A percentile compares a stretch with the other conserved stretches of the same genome.
These are phyloP conservation scores for Haliclona indistincta DNA, from an alignment of 37 sponge, comb jelly and placozoan species.

Conservation along the genomic window DNA sequence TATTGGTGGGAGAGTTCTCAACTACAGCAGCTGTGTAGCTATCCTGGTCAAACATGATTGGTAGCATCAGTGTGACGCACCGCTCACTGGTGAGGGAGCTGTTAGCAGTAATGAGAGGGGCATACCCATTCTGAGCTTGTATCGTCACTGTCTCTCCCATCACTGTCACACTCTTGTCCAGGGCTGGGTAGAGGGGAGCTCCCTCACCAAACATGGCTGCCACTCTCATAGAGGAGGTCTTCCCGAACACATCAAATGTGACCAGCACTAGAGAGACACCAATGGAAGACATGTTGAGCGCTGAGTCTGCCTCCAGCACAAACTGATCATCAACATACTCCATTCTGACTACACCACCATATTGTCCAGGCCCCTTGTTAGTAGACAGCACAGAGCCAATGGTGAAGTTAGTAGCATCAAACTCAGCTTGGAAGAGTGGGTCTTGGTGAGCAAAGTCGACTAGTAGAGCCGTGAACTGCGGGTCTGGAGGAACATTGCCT, in stretches of 20 bases:
- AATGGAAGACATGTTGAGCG: slow-evolving; percentile 20
- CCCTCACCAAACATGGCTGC: slow-evolving; percentile 46
- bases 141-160: slow-evolving; percentile 5
- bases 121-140: slow-evolving; percentile 42
- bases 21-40: slow-evolving; percentile 27
- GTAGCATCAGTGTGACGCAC: slow-evolving; percentile 16
- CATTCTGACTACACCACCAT: slow-evolving; percentile 63
- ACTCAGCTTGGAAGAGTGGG: slow-evolving; percentile 44
- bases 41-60: slow-evolving; percentile 26
- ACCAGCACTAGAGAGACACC: slow-evolving; percentile 74
- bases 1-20: slow-evolving; percentile 41
- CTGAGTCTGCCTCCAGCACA: slow-evolving; percentile 20
- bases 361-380: slow-evolving; percentile 18
- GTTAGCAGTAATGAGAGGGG: slow-evolving; percentile 41
- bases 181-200: slow-evolving; percentile 14
- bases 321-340: slow-evolving; percentile 44
- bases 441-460: slow-evolving; percentile 51
- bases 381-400: slow-evolving; percentile 6
- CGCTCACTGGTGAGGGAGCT: slow-evolving; percentile 22
- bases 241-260: slow-evolving; percentile 33
- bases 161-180: slow-evolving; percentile 20
- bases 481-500: slow-evolving; percentile 15
- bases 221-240: slow-evolving; percentile 25
- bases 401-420: slow-evolving; percentile 38
- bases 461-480: slow-evolving; percentile 24